Evolutionary conservation across 1,140 invertebrate species (phyloP).

Genomic region (Leptinotarsa texana): DNA sequence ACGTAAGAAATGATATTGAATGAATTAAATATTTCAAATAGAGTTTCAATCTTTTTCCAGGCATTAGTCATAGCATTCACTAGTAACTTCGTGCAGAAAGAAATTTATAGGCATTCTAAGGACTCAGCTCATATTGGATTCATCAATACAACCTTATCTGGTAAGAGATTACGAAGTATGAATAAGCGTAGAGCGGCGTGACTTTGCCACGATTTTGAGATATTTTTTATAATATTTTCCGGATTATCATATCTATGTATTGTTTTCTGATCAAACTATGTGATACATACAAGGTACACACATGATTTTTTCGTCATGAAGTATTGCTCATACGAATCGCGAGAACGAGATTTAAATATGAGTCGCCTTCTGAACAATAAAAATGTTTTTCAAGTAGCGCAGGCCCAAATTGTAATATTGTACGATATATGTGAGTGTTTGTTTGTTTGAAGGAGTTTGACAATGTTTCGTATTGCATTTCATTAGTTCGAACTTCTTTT

Average conservation of each 20-base stretch:
- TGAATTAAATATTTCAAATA: conserved; percentile 9
- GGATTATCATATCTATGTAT: neutral
- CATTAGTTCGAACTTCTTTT: too few relatives aligned
- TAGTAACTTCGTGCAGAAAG: conserved; percentile 89
- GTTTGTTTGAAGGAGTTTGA: too few relatives aligned
- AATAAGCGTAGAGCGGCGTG: neutral
- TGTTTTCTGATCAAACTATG: neutral
- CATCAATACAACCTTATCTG: conserved; percentile 73
- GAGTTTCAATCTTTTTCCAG: conserved; percentile 59
- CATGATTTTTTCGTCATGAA: too few relatives aligned
- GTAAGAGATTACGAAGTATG: conserved; percentile 27
- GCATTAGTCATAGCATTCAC: conserved; percentile 98
- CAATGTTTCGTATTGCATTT: too few relatives aligned
- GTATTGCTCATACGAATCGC: too few relatives aligned
- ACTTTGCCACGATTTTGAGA: neutral
- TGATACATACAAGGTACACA: neutral
- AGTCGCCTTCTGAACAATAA: too few relatives aligned
- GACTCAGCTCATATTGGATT: conserved; percentile 69
- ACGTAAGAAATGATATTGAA: conserved; percentile 34
- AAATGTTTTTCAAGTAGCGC: too few relatives aligned
- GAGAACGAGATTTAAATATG: too few relatives aligned
- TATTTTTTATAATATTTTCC: neutral
- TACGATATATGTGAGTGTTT: too few relatives aligned
- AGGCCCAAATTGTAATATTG: too few relatives aligned
- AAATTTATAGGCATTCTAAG: conserved; percentile 74